phyloP scores from a whole-genome alignment of 2,888 invertebrate species.

The Cosmia trapezina region DNA sequence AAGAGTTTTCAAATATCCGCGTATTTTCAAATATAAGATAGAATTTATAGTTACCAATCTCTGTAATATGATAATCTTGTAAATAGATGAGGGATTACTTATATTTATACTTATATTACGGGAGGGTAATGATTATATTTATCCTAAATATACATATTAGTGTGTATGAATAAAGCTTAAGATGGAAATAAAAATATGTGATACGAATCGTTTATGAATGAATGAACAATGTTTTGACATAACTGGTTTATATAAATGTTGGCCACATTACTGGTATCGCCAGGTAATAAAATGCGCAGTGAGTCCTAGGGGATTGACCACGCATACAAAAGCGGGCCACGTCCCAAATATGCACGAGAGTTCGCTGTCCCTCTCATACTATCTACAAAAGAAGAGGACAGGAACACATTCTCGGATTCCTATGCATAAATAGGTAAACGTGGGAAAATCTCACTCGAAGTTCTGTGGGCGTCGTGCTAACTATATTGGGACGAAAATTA shows the following conservation, averaged over 20 bases:
- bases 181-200: not conserved
- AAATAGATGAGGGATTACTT: not conserved
- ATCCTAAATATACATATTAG: not conserved
- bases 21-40: not conserved
- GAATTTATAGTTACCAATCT: not conserved
- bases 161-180: not conserved
- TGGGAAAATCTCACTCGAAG: conserved; percentile 77
- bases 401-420: conserved; percentile 70
- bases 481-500: conserved; percentile 51
- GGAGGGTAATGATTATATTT: not conserved
- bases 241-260: conserved; percentile 24
- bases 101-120: too few relatives aligned
- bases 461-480: conserved; percentile 60
- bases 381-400: conserved; percentile 61
- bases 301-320: conserved; percentile 66
- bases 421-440: conserved; percentile 76
- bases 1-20: not conserved
- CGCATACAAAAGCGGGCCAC: conserved; percentile 74
- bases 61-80: not conserved
- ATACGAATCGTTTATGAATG: conserved; percentile 1
- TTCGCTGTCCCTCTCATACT: conserved; percentile 67
- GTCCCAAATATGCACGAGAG: conserved; percentile 68
- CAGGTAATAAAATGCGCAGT: conserved; percentile 65
- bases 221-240: conserved; percentile 26
- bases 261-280: conserved; percentile 23